These are phyloP conservation scores for Teleogryllus occipitalis DNA, from an alignment of 1,140 invertebrate species.

Conservation along the genomic window DNA sequence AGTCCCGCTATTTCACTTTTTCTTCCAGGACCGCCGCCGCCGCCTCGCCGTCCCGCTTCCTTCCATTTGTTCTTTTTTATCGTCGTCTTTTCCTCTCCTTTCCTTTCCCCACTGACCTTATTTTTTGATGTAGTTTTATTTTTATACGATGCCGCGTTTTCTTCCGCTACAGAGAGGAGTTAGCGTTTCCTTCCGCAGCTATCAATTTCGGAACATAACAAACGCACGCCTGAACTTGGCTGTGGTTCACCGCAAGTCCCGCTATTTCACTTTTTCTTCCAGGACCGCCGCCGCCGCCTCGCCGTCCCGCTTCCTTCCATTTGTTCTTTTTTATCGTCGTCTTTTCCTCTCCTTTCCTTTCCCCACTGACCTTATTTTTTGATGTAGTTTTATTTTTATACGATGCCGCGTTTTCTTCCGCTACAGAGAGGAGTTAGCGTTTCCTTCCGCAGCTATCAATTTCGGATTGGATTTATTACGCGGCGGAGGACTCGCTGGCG, in stretches of 20 bases:
- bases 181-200: not conserved
- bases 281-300: not conserved
- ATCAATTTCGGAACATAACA: not conserved
- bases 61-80: conserved; percentile 6
- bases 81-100: not conserved
- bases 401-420: not conserved
- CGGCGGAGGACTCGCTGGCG: not conserved
- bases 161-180: not conserved
- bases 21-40: not conserved
- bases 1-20: not conserved
- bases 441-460: not conserved
- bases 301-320: not conserved
- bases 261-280: not conserved
- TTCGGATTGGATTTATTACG: not conserved
- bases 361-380: not conserved
- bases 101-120: not conserved
- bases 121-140: conserved; percentile 1
- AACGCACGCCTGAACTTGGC: not conserved
- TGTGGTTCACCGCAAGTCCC: not conserved
- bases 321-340: not conserved
- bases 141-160: not conserved
- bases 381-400: not conserved
- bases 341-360: not conserved
- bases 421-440: not conserved
- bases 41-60: not conserved